Evolutionary conservation across 2,113 vertebrate genomes (phyloP).

Genomic region (Hippocampus comes): DNA sequence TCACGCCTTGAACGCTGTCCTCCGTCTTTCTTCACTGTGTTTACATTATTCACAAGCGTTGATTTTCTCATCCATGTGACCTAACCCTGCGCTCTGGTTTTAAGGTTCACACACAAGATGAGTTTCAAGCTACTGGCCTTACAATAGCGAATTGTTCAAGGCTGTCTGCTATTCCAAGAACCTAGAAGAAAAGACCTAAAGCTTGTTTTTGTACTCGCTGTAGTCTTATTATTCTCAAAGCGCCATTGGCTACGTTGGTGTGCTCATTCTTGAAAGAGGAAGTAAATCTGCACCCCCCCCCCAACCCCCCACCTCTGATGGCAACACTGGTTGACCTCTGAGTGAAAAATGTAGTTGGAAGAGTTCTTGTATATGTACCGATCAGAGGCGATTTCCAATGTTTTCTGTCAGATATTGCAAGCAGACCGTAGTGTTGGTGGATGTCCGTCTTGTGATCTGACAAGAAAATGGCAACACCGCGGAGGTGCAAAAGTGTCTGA

Average conservation of each 20-base stretch:
- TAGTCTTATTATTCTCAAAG: conserved; percentile 20
- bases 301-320: conserved; percentile 23
- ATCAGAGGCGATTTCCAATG: conserved; percentile 9
- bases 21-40: conserved; percentile 31
- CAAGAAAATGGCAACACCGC: conserved; percentile 39
- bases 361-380: conserved; percentile 24
- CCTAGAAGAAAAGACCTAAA: background rate
- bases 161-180: conserved; percentile 6
- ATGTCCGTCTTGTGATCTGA: conserved; percentile 48
- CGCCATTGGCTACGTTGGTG: conserved; percentile 34
- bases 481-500: conserved; percentile 57
- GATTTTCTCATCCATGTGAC: conserved; percentile 49
- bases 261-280: conserved; percentile 21
- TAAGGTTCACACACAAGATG: conserved; percentile 48
- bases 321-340: conserved; percentile 18
- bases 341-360: conserved; percentile 28
- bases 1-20: conserved; percentile 18
- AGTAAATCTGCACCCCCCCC: conserved; percentile 20
- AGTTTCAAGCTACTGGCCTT: conserved; percentile 30
- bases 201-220: conserved; percentile 6
- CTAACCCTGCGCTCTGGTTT: conserved; percentile 52
- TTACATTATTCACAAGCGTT: conserved; percentile 29
- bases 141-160: conserved; percentile 15
- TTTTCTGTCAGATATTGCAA: conserved; percentile 32
- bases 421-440: conserved; percentile 28